Conservation (phyloP, 2,888 invertebrate genomes). For the Parelbella ahira region DNA sequence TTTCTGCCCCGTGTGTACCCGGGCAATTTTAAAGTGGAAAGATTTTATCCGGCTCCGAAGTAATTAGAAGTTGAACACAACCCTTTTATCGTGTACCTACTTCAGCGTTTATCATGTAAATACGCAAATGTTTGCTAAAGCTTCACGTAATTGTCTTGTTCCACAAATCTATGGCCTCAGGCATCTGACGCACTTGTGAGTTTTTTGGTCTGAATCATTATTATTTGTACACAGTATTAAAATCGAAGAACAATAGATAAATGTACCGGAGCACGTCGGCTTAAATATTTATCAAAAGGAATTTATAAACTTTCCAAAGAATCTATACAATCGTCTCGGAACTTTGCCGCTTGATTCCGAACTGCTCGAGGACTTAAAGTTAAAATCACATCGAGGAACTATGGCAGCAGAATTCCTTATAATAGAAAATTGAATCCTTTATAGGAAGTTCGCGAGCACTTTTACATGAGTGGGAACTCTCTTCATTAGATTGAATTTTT, state of each 20-base stretch:
- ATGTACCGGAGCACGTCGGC: constrained; percentile 6
- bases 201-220: too few species aligned
- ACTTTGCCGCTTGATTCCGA: constrained; percentile 14
- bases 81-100: too few species aligned
- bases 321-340: constrained; percentile 22
- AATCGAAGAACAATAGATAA: constrained; percentile 4
- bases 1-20: constrained; percentile 16
- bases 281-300: constrained; percentile 26
- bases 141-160: too few species aligned
- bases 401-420: constrained; percentile 16
- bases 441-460: constrained; percentile 18
- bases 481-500: background rate
- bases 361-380: constrained; percentile 16
- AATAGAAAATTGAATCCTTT: constrained; percentile 26
- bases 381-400: constrained; percentile 23
- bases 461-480: constrained; percentile 13
- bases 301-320: constrained; percentile 19
- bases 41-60: constrained; percentile 20
- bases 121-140: too few species aligned
- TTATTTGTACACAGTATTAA: too few species aligned
- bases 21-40: constrained; percentile 8
- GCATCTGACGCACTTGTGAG: too few species aligned
- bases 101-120: too few species aligned
- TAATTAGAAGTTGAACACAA: constrained; percentile 21
- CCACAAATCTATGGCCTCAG: too few species aligned